phyloP scores from a whole-genome alignment of 2,797 vertebrate genomes.

The Acestrorhynchus altus region DNA sequence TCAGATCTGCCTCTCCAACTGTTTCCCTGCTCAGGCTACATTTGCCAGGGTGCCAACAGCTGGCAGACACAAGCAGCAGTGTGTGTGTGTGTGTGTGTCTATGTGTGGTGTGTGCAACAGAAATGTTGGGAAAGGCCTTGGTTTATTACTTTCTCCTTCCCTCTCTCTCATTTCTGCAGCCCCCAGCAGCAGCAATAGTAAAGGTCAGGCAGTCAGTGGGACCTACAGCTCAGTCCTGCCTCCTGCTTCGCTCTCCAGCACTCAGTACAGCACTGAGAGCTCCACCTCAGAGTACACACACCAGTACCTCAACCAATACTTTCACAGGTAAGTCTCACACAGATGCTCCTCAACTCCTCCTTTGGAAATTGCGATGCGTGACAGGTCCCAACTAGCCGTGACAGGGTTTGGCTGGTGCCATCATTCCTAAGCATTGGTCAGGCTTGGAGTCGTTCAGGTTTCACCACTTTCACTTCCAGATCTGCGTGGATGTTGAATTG shows the following conservation, averaged over 20 bases:
- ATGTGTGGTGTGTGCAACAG: background rate
- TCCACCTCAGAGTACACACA: conserved; percentile 81
- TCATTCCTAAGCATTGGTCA: background rate
- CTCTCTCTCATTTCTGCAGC: conserved; percentile 15
- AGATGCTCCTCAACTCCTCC: background rate
- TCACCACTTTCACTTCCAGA: too few species aligned
- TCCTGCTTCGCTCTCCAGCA: conserved; percentile 69
- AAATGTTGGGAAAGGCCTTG: conserved; percentile 14
- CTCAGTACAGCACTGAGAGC: conserved; percentile 81
- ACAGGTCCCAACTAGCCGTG: background rate
- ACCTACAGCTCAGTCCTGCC: conserved; percentile 73
- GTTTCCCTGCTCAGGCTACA: conserved; percentile 43
- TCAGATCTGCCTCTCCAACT: conserved; percentile 41
- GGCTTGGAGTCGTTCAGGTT: background rate
- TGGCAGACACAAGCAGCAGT: conserved; percentile 31
- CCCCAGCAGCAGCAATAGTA: conserved; percentile 81
- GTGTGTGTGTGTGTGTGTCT: conserved; percentile 10
- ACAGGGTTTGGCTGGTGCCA: background rate
- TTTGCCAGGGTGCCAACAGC: conserved; percentile 25
- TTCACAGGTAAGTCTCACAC: conserved; percentile 74
- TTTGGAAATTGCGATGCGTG: too few species aligned
- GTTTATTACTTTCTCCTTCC: conserved; percentile 9
- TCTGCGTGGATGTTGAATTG: too few species aligned
- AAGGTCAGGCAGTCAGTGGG: conserved; percentile 72
- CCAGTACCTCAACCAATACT: conserved; percentile 85